Percentiles rank a stretch among this genome's conserved stretches.
Conservation (phyloP, 2,888 invertebrate species). For the Alloplasta piceator region DNA sequence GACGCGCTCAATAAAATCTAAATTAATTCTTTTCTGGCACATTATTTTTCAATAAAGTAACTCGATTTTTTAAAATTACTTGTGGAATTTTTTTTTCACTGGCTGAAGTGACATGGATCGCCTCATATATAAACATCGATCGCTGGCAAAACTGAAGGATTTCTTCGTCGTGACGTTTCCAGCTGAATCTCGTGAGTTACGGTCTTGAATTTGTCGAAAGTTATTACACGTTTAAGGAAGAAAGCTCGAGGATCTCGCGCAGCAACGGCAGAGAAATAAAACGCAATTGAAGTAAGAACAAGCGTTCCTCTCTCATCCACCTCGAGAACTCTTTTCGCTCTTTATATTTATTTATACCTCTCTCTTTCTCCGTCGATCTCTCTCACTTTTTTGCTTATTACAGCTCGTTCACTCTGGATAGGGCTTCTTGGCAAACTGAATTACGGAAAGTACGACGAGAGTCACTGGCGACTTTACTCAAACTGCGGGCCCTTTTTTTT, state of each 20-base stretch:
- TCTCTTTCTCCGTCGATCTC: background rate
- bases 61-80: no score
- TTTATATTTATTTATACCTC: conserved; percentile 18
- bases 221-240: background rate
- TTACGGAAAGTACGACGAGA: conserved; percentile 53
- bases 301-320: conserved; percentile 34
- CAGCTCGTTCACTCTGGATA: background rate
- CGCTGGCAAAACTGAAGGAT: no score
- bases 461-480: conserved; percentile 7
- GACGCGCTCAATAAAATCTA: no score
- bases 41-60: no score
- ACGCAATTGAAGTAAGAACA: conserved; percentile 49
- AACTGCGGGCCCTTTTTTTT: conserved; percentile 23
- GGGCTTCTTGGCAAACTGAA: conserved; percentile 52
- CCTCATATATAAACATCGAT: no score
- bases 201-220: background rate
- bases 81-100: no score
- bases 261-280: background rate
- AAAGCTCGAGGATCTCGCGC: conserved; percentile 4
- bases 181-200: background rate
- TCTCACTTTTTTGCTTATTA: conserved; percentile 18
- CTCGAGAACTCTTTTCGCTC: conserved; percentile 29
- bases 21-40: no score
- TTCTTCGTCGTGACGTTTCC: background rate
- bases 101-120: no score